Evolutionary conservation across 1,140 invertebrate species (phyloP), one percentile per base, ranked within the genome.

Genomic region (Adelges cooleyi): DNA sequence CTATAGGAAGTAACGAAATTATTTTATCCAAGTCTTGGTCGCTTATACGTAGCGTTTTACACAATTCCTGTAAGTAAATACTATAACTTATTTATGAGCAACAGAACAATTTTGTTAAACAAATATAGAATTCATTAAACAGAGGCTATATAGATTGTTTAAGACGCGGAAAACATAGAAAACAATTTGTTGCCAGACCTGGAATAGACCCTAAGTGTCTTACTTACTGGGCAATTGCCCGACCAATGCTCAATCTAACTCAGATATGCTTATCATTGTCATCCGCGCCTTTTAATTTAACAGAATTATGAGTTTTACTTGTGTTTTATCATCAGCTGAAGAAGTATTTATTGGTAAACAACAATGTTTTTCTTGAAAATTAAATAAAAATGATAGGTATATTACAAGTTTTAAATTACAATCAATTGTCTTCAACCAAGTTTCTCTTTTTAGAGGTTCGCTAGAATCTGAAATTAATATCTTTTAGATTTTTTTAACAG

Each of bases 361-460:
- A 22, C n/a, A 17, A 33, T 48, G 42, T 4, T 62, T 62, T 18
- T 33, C 13, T 48, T 62, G 56, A 20, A 20, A 62, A 15, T 62
- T 44, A 25, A 17, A 48, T 48, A 62, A 46, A 48, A 48, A 62
- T n/a, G 25, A 29, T 13, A 62, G 46, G 44, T 46, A 62, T n/a
- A 0, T 48, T 18, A 62, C 33, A 33, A 62, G 42, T 29, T 29
- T 62, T 9, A 62, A 46, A 29, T 62, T 40, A 29, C 13, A 20
- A 18, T 62, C 13, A 33, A 33, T 27, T 29, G 27, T 62, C 46
- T 48, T 44, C 13, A 62, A 46, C 44, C 42, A 46, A 5, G 9
- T 33, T 33, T 33, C 17, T 46, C 5, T 22, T 46, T 29, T 46
- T 20, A 18, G 23, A 33, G 42, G 15, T 2, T 62, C 76, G 88